A percentile compares a stretch with the other conserved stretches of the same genome.
These are phyloP conservation scores for Salmo trutta DNA, from an alignment of 2,797 vertebrate genomes.

Conservation along the genomic window DNA sequence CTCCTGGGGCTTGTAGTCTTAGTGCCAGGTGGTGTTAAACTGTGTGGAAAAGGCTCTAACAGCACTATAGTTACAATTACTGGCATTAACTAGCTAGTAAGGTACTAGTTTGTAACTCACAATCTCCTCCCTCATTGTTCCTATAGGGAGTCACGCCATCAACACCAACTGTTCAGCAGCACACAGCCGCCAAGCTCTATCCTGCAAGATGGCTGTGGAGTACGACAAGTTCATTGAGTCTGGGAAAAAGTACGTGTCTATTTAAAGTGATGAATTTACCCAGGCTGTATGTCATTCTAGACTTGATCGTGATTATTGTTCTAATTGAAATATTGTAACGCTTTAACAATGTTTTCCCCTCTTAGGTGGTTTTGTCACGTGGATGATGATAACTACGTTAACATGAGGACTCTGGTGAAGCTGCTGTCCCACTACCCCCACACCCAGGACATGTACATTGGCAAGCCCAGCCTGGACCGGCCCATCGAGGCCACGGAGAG, in stretches of 20 bases:
- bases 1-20: slow-evolving; percentile 25
- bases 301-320: neutral
- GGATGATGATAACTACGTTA: slow-evolving; percentile 97
- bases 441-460: slow-evolving; percentile 92
- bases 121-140: slow-evolving; percentile 6
- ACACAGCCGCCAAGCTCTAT: slow-evolving; percentile 96
- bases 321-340: neutral
- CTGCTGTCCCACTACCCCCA: slow-evolving; percentile 89
- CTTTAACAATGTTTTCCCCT: slow-evolving; percentile 19
- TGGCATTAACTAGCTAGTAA: neutral
- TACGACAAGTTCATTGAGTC: slow-evolving; percentile 96
- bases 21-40: slow-evolving; percentile 11
- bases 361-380: slow-evolving; percentile 98
- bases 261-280: neutral
- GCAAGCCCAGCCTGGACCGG: slow-evolving; percentile 95
- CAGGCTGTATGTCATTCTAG: neutral
- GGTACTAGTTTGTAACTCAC: neutral
- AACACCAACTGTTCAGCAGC: slow-evolving; percentile 98
- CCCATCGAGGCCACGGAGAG: slow-evolving; percentile 97
- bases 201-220: slow-evolving; percentile 99
- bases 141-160: slow-evolving; percentile 84
- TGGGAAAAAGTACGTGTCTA: slow-evolving; percentile 85
- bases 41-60: slow-evolving; percentile 11
- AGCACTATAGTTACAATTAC: slow-evolving; percentile 22
- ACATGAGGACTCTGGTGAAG: slow-evolving; percentile 83